These are phyloP conservation scores for Festucalex cinctus DNA, from an alignment of 2,113 vertebrate species.

Conservation along the genomic window DNA sequence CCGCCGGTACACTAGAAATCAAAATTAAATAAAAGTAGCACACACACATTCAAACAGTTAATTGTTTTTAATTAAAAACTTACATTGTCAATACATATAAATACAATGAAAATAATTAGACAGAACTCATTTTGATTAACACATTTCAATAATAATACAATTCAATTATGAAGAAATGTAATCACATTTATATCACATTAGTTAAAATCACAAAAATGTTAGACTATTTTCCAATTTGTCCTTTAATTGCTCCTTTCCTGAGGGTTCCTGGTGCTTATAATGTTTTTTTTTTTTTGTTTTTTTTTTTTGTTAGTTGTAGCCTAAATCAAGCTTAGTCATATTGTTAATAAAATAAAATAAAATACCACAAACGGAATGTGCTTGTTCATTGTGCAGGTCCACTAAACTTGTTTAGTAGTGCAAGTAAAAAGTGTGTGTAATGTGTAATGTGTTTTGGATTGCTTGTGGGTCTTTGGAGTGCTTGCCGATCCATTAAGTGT, in stretches of 20 bases:
- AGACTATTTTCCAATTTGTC: not conserved
- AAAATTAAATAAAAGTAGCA: not conserved
- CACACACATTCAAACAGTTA: not conserved
- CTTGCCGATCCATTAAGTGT: not conserved
- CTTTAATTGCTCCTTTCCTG: not conserved
- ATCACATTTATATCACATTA: not conserved
- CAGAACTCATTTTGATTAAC: conserved; percentile 1
- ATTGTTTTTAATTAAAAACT: conserved; percentile 31
- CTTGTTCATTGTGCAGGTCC: not conserved
- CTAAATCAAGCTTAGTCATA: not conserved
- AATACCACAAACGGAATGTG: not conserved
- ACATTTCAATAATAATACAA: not conserved
- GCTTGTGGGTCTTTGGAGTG: not conserved
- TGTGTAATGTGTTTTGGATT: not conserved
- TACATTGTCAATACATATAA: conserved; percentile 21
- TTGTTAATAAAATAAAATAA: conserved; percentile 6
- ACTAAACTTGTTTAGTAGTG: not conserved
- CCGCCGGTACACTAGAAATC: too few relatives aligned
- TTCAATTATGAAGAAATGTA: not conserved
- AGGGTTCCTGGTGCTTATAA: not conserved
- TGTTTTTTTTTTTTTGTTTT: not conserved
- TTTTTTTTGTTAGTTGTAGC: not conserved
- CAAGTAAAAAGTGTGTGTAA: not conserved
- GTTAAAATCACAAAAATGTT: conserved; percentile 33
- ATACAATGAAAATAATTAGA: conserved; percentile 17